Evolutionary conservation across 2,888 invertebrate genomes (phyloP).

Genomic region (Drosophila parthenogenetica): DNA sequence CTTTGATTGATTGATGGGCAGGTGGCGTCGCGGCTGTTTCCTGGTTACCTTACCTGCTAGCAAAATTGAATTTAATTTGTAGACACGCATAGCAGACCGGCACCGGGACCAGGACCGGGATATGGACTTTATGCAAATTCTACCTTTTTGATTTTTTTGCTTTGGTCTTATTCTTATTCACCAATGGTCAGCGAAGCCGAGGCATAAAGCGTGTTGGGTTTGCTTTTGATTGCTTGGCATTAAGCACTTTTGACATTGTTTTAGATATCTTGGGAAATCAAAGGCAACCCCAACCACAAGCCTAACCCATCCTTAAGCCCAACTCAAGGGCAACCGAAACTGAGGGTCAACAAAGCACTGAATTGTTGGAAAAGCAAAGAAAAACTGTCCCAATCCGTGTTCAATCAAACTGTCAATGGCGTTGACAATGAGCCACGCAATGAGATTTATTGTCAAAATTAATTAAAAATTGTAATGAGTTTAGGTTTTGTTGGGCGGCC

Average conservation of each 20-base stretch:
- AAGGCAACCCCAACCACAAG: constrained; percentile 30
- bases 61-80: constrained; percentile 80
- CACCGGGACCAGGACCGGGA: no score
- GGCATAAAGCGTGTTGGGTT: constrained; percentile 24
- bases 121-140: constrained; percentile 71
- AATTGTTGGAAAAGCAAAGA: background rate
- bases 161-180: constrained; percentile 19
- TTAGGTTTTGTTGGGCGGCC: constrained; percentile 32
- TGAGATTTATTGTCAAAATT: constrained; percentile 76
- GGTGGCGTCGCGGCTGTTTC: constrained; percentile 53
- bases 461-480: constrained; percentile 80
- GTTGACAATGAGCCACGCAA: constrained; percentile 28
- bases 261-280: constrained; percentile 75
- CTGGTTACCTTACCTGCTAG: constrained; percentile 27
- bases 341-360: constrained; percentile 28
- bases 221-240: constrained; percentile 66
- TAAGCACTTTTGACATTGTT: constrained; percentile 75
- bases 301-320: constrained; percentile 24
- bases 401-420: constrained; percentile 72
- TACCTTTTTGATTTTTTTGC: constrained; percentile 38
- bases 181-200: constrained; percentile 37
- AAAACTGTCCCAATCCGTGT: constrained; percentile 38
- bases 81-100: constrained; percentile 62
- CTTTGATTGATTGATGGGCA: constrained; percentile 79
- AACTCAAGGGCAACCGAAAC: constrained; percentile 24